Evolutionary conservation across 2,888 invertebrate species (phyloP), one percentile per base, ranked within the genome.

Genomic region (Panopea generosa): DNA sequence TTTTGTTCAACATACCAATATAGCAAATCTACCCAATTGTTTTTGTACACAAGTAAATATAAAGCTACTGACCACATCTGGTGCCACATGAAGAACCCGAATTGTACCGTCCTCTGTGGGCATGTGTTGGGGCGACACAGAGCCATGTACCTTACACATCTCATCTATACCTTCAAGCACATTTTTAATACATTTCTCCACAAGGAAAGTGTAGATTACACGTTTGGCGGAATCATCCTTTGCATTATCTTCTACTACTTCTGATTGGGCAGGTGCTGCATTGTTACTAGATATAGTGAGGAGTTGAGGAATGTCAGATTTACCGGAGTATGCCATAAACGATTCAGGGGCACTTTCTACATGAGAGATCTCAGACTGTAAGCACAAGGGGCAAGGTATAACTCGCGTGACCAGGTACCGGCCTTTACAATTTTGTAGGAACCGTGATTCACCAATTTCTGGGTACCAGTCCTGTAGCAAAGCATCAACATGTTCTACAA

Each of bases 401-500:
- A 99, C 93, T 11, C 99, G 95, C 0, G 98, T 99, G 61, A 99
- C 97, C 45, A 99, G 94, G 92, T 98, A 96, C 87, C 97, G 95
- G 0, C 99, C 99, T 79, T 98, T 98, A 0, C 98, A 98, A 0
- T 99, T 99, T 92, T 99, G 99, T 2, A 98, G 98, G 93, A 99
- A 99, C 47, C 99, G 95, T 0, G 98, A 98, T 61, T 89, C 89
- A 22, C 99, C 99, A 66, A 98, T 93, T 0, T 97, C 97, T 0
- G 98, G 99, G 92, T 98, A 99, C 99, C 99, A 99, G 93, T 99
- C 99, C 92, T 99, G 99, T 0, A 99, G 94, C 57, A 99, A 93
- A 61, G 98, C 95, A 92, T 99, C 99, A 78, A 99, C 96, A 90
- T 99, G 98, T 92, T 99, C 99, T 0, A 99, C 97, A 2, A 97